Percentiles rank a stretch among this genome's conserved stretches.
These are phyloP conservation scores for Euglossa dilemma DNA, from an alignment of 1,140 invertebrate species.

Conservation along the genomic window DNA sequence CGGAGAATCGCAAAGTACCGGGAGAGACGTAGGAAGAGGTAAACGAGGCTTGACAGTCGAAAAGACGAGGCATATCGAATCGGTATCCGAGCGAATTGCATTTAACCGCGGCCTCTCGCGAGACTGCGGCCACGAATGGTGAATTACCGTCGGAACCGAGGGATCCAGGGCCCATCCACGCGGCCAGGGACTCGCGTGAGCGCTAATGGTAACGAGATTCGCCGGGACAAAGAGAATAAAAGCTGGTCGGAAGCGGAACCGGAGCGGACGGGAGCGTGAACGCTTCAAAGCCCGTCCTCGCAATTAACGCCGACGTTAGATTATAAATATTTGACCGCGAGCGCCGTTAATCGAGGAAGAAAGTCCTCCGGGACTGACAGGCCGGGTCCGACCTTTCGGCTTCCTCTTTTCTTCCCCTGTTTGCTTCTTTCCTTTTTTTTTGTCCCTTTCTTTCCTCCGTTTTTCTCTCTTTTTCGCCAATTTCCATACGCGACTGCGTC, in stretches of 20 bases:
- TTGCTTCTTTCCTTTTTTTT: no score
- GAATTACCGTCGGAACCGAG: slow-evolving; percentile 6
- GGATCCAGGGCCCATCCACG: not conserved
- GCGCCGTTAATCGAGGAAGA: not conserved
- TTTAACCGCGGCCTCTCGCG: not conserved
- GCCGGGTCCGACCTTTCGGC: not conserved
- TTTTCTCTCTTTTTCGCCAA: not conserved
- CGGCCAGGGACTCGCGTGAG: not conserved
- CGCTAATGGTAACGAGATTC: slow-evolving; percentile 19
- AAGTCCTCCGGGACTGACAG: not conserved
- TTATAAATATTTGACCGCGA: slow-evolving; percentile 1
- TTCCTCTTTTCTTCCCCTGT: not conserved
- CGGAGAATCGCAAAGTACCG: not conserved
- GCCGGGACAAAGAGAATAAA: slow-evolving; percentile 16
- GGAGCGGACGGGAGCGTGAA: not conserved
- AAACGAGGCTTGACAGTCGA: not conserved
- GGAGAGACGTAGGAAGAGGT: not conserved
- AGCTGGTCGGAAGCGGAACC: not conserved
- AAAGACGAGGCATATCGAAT: not conserved
- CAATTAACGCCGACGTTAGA: not conserved
- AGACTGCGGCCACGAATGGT: not conserved
- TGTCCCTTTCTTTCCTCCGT: no score
- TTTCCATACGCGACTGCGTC: no score
- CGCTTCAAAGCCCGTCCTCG: not conserved
- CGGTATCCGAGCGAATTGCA: not conserved